Conservation (phyloP, 1,140 invertebrate genomes). For the Megalonaias nervosa region DNA sequence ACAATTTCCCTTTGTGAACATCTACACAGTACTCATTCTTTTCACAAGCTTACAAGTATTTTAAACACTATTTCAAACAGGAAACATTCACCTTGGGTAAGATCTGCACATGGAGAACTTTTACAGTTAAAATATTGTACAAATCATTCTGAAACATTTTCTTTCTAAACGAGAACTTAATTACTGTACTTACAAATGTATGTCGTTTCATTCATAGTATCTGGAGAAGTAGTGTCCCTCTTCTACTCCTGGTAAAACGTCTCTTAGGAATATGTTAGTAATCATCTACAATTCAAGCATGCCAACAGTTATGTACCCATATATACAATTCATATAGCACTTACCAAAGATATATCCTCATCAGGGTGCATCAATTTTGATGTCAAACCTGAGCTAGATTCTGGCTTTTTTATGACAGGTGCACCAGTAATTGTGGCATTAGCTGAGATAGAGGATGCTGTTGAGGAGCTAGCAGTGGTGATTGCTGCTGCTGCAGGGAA, state of each 20-base stretch:
- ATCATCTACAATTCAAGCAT: background rate
- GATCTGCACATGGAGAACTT: too few relatives aligned
- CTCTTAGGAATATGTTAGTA: background rate
- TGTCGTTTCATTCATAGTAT: background rate
- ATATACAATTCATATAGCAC: conserved; percentile 43
- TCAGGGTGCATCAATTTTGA: conserved; percentile 95
- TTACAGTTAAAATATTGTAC: too few relatives aligned
- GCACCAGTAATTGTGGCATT: conserved; percentile 68
- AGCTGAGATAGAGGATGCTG: conserved; percentile 81
- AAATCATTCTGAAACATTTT: background rate
- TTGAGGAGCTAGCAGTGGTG: conserved; percentile 77
- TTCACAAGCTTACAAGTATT: too few relatives aligned
- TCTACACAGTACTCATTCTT: too few relatives aligned
- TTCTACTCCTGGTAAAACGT: background rate
- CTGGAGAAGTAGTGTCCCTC: background rate
- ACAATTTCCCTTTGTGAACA: too few relatives aligned
- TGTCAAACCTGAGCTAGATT: conserved; percentile 84
- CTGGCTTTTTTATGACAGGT: conserved; percentile 76
- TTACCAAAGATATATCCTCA: conserved; percentile 90
- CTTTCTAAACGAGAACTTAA: background rate
- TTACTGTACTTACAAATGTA: background rate
- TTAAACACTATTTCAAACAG: too few relatives aligned
- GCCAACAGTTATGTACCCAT: conserved; percentile 7
- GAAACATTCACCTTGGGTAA: too few relatives aligned
- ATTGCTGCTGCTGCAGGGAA: conserved; percentile 61